Evolutionary conservation across 2,113 vertebrate genomes (phyloP), one percentile per base, ranked within the genome.

Genomic region (Pelodiscus sinensis): DNA sequence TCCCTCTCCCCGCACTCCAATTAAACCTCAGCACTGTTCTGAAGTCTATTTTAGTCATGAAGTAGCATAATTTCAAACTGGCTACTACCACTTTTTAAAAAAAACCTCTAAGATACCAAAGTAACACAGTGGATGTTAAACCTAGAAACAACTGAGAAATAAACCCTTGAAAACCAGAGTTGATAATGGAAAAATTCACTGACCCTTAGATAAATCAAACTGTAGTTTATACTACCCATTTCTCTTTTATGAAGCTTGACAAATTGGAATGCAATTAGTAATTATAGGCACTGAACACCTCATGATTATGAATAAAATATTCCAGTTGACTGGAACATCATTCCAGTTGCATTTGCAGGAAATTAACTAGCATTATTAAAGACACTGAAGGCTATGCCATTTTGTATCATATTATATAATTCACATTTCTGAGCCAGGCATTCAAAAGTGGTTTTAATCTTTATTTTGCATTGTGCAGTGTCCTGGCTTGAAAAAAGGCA

Each of bases 321-420:
- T 97, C 90, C 81, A 94, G 91, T 80, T 97, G 97, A 97, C 91
- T 77, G 18, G 54, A 97, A 88, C 93, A 90, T 79, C 96, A 96
- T 96, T 96, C 94, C 95, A 95, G 75, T 22, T 94, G 83, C 75
- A 93, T 96, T 96, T 96, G 38, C 89, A 94, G 88, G 92, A 94
- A 97, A 97, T 96, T 94, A 97, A 96, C 92, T 92, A 94, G 85
- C 87, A 95, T 97, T 97, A 94, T 96, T 94, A 96, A 82, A 96
- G 94, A 96, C 88, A 93, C 90, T 71, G 90, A 96, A 96, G 87
- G 94, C 93, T 94, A 96, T 24, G 77, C 78, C 96, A 58, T 96
- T 97, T 93, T 94, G 91, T 90, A 96, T 94, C 90, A 94, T 87
- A 87, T 21, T 71, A 84, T 86, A 97, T 96, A 96, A 98, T 96